Evolutionary conservation across 2,888 invertebrate genomes (phyloP), one percentile per base, ranked within the genome.

Genomic region (Tanytarsus gracilentus): DNA sequence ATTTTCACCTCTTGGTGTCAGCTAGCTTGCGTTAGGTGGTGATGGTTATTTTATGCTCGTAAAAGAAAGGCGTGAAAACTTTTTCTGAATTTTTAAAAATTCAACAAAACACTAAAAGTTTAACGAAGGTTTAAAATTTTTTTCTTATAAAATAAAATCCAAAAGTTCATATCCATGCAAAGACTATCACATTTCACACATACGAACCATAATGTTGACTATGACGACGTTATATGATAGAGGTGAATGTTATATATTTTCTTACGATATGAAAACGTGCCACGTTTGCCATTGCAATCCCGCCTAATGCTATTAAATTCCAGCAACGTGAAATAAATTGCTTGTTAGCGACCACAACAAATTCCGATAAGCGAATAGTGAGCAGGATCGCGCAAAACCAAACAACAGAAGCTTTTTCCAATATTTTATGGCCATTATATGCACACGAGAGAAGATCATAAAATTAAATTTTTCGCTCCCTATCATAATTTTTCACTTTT

Each of bases 401-500:
- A 44, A 44, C 36, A 36, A 36, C 36, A 36, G 16, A n/a, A 36
- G 36, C 36, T 36, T 16, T 36, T 36, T 36, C 36, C 36, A 9
- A 36, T 36, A 36, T 36, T 36, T 36, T 36, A 36, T 36, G 36
- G 36, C 5, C 16, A 36, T 36, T n/a, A n/a, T 4, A 14, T 33
- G 11, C 4, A 2, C 14, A 36, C n/a, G 36, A 36, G 16, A 36
- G 16, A 44, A 18, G 44, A 51, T 30, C 51, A 18, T 51, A 51
- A 51, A 51, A 51, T 51, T 51, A 51, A 51, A 51, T 51, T 51
- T 51, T 16, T 21, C 27, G 9, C 51, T 18, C 44, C 36, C n/a
- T 36, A 36, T 21, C 30, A 51, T 51, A 51, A 51, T 29, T 29
- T 51, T 29, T 51, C 51, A 51, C 51, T 51, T 51, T 51, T 29